Evolutionary conservation across 2,113 vertebrate species (phyloP).

Genomic region (Rynchops niger): DNA sequence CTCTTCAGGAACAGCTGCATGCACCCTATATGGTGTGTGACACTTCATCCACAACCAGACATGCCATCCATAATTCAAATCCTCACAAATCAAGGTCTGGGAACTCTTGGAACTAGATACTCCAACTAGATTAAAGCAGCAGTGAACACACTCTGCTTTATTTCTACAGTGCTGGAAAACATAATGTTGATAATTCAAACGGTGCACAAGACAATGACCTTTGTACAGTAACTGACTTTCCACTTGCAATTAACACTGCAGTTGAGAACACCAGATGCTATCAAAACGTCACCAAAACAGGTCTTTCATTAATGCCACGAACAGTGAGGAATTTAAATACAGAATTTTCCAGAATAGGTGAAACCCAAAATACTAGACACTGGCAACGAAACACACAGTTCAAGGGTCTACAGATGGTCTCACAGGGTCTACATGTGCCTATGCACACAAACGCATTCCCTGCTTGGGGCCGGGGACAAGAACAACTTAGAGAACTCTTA

Average conservation of each 20-base stretch:
- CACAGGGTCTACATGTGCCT: background rate
- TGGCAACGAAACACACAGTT: background rate
- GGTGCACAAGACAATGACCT: background rate
- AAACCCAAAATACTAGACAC: background rate
- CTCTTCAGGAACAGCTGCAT: background rate
- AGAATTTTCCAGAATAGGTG: background rate
- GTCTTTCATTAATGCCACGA: background rate
- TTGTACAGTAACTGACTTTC: background rate
- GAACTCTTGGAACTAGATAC: background rate
- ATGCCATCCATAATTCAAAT: background rate
- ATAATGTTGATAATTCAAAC: background rate
- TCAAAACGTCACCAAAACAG: background rate
- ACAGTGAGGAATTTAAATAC: background rate
- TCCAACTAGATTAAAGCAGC: background rate
- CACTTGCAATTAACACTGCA: background rate
- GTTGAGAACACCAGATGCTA: background rate
- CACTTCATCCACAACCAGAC: background rate
- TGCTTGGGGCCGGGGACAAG: rapidly evolving
- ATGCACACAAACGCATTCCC: background rate
- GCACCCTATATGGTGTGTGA: background rate
- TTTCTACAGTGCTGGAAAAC: background rate
- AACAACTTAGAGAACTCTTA: background rate
- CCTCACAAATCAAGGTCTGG: background rate
- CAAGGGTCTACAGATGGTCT: rapidly evolving
- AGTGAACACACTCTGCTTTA: background rate